These are phyloP conservation scores for Oryzias melastigma DNA, from an alignment of 2,113 vertebrate genomes.

Conservation along the genomic window DNA sequence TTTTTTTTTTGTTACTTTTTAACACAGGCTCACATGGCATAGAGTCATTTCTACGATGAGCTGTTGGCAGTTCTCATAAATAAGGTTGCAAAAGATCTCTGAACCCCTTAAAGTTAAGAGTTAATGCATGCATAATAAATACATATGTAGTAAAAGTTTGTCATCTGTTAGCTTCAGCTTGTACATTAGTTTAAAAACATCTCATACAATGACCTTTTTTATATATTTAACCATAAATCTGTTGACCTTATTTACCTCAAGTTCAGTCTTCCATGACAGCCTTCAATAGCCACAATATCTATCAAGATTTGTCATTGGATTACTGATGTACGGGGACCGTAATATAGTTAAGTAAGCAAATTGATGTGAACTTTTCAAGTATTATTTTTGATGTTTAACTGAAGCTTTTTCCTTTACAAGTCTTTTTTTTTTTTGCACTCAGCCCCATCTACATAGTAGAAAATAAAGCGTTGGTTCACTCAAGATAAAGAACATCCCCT, in stretches of 20 bases:
- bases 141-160: constrained; percentile 24
- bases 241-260: no score
- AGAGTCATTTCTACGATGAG: constrained; percentile 50
- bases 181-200: constrained; percentile 19
- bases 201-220: constrained; percentile 16
- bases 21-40: constrained; percentile 58
- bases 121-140: constrained; percentile 66
- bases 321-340: no score
- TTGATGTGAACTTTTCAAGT: background rate
- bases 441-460: constrained; percentile 63
- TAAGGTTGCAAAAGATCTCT: constrained; percentile 38
- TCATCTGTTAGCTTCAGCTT: constrained; percentile 14
- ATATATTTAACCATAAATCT: background rate
- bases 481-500: constrained; percentile 20
- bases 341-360: no score
- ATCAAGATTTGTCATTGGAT: no score
- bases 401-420: background rate
- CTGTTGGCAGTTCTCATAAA: constrained; percentile 46
- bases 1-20: constrained; percentile 19
- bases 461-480: constrained; percentile 26
- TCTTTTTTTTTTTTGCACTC: constrained; percentile 13
- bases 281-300: no score
- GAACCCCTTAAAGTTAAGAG: constrained; percentile 32
- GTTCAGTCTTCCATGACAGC: no score
- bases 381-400: background rate